Conservation (phyloP, 2,113 vertebrate genomes). For the Okapia johnstoni region DNA sequence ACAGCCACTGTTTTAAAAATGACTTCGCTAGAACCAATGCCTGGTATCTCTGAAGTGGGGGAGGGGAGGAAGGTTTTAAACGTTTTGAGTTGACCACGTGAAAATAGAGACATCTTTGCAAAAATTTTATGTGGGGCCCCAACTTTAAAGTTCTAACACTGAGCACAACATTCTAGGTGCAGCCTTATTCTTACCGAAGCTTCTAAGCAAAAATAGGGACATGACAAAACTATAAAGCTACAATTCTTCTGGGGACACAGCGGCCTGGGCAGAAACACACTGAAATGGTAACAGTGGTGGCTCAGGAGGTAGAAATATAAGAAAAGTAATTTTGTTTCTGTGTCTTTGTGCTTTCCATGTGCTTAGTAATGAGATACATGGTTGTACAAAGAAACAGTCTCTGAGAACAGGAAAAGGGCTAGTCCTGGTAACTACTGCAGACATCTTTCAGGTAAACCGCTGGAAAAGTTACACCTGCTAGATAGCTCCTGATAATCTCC, state of each 20-base stretch:
- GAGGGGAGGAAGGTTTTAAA: background rate
- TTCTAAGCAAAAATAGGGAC: too few relatives aligned
- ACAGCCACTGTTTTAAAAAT: fast-evolving
- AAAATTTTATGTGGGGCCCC: background rate
- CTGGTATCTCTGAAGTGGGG: background rate
- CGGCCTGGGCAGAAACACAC: fast-evolving
- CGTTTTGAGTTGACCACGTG: fast-evolving
- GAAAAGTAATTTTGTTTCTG: too few relatives aligned
- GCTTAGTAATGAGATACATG: fast-evolving
- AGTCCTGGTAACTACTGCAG: fast-evolving
- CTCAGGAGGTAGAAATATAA: fast-evolving
- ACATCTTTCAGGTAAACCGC: fast-evolving
- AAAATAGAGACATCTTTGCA: background rate
- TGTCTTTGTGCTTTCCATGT: fast-evolving
- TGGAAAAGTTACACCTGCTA: background rate
- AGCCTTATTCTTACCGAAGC: background rate
- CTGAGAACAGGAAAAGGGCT: background rate
- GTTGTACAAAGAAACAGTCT: background rate
- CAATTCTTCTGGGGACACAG: fast-evolving
- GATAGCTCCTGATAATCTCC: fast-evolving
- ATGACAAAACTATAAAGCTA: background rate
- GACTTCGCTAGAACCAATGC: fast-evolving
- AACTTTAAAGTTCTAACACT: background rate
- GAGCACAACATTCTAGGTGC: too few relatives aligned
- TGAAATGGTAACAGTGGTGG: fast-evolving